Evolutionary conservation across 2,797 vertebrate species (phyloP).

Genomic region (Emydoidea blandingii): DNA sequence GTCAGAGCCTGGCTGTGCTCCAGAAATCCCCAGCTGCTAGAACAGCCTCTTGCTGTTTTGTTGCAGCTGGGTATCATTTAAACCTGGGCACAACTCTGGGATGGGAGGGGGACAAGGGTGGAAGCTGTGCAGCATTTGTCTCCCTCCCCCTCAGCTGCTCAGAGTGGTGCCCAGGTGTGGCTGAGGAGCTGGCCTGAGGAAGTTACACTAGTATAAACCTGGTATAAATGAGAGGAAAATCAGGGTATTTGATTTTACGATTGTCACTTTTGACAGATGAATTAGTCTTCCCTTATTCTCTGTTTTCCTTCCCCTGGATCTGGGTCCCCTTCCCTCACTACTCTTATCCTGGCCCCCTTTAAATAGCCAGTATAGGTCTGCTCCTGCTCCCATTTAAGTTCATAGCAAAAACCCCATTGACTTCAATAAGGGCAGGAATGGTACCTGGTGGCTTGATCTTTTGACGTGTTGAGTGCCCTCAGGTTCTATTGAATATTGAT

Average conservation of each 20-base stretch:
- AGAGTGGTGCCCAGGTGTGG: not conserved
- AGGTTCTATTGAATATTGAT: not conserved
- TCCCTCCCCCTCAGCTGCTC: not conserved
- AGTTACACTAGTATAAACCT: rapidly evolving
- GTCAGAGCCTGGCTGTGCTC: not conserved
- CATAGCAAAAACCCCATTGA: not conserved
- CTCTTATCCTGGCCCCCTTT: not conserved
- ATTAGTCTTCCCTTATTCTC: not conserved
- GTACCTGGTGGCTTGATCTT: not conserved
- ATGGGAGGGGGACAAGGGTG: not conserved
- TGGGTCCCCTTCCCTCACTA: not conserved
- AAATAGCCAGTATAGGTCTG: not conserved
- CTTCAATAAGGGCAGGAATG: not conserved
- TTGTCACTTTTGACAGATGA: not conserved
- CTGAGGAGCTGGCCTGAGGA: not conserved
- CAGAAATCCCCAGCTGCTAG: not conserved
- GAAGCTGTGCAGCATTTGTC: not conserved
- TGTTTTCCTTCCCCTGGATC: not conserved
- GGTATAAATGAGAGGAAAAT: not conserved
- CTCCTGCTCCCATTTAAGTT: not conserved
- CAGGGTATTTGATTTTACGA: not conserved
- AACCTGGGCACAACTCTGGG: not conserved
- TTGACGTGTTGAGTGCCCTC: not conserved
- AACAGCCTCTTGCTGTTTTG: too few species aligned
- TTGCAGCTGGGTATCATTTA: not conserved